A percentile compares a stretch with the other conserved stretches of the same genome.
phyloP scores from a whole-genome alignment of 2,888 invertebrate genomes.

The Ormyrus pomaceus region DNA sequence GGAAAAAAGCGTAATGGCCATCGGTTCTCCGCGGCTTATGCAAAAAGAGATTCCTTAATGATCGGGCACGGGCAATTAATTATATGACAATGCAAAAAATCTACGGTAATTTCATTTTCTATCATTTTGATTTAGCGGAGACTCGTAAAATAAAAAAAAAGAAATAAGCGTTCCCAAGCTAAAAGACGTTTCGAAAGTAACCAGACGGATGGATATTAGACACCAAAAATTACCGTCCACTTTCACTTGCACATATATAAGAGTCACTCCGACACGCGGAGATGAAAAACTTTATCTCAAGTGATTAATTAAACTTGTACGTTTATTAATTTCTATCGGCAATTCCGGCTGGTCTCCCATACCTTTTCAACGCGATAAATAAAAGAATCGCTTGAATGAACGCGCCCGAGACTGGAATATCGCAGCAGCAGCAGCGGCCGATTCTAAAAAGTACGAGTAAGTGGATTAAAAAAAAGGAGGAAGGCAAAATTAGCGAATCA shows the following conservation, averaged over 20 bases:
- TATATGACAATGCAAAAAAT: too few relatives aligned
- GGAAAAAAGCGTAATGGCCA: too few relatives aligned
- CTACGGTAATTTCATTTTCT: too few relatives aligned
- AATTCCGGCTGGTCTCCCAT: too few relatives aligned
- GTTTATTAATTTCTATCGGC: too few relatives aligned
- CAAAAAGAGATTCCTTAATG: too few relatives aligned
- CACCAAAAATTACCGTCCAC: not conserved
- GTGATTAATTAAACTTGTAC: not conserved
- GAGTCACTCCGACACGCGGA: not conserved
- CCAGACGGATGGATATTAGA: not conserved
- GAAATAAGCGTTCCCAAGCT: not conserved
- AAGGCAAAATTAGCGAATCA: not conserved
- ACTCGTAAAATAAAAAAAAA: too few relatives aligned
- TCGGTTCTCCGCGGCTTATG: too few relatives aligned
- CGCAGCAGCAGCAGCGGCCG: not conserved
- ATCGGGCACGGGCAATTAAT: too few relatives aligned
- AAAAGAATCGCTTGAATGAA: too few relatives aligned
- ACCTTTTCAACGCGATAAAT: too few relatives aligned
- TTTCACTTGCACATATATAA: not conserved
- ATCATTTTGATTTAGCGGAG: too few relatives aligned
- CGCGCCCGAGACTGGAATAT: not conserved
- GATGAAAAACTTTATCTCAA: not conserved
- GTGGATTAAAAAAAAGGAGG: not conserved
- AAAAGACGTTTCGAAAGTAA: slow-evolving; percentile 10
- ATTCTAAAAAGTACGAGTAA: not conserved